Evolutionary conservation across 2,797 vertebrate genomes (phyloP).

Genomic region (Alectoris magna): DNA sequence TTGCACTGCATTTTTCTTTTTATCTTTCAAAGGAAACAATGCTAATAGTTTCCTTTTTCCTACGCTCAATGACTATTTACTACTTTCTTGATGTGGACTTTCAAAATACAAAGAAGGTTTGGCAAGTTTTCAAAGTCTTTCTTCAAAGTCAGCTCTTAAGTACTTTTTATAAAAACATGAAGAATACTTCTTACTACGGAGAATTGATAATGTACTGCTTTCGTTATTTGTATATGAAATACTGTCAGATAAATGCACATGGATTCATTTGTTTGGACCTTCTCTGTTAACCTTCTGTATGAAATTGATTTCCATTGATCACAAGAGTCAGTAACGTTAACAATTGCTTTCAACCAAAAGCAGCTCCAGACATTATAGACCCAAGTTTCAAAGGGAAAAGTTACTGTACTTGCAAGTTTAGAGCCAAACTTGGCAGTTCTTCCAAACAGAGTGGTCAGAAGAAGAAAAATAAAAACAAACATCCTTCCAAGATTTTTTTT

Average conservation of each 20-base stretch:
- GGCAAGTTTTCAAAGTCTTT: constrained; percentile 85
- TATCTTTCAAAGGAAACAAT: constrained; percentile 89
- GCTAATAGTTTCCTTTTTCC: constrained; percentile 89
- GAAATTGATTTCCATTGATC: constrained; percentile 78
- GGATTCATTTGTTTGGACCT: constrained; percentile 72
- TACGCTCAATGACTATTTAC: constrained; percentile 82
- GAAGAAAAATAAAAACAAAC: constrained; percentile 80
- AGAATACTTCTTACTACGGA: constrained; percentile 78
- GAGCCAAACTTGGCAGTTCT: constrained; percentile 80
- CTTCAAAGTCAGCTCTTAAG: constrained; percentile 83
- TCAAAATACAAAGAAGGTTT: constrained; percentile 86
- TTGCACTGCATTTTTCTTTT: constrained; percentile 82
- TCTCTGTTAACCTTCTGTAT: constrained; percentile 73
- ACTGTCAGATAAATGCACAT: constrained; percentile 73
- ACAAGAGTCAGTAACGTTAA: constrained; percentile 71
- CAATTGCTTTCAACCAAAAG: constrained; percentile 73
- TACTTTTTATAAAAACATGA: constrained; percentile 82
- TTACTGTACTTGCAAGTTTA: constrained; percentile 79
- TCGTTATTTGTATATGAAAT: constrained; percentile 79
- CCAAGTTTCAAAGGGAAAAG: constrained; percentile 76
- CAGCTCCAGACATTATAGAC: constrained; percentile 64
- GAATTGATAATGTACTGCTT: constrained; percentile 80
- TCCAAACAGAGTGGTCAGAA: constrained; percentile 80
- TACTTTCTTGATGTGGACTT: constrained; percentile 84
- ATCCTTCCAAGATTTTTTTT: constrained; percentile 72